Percentiles rank a stretch among this genome's conserved stretches.
phyloP scores from a whole-genome alignment of 2,797 vertebrate species.

The Spatula versicolor region DNA sequence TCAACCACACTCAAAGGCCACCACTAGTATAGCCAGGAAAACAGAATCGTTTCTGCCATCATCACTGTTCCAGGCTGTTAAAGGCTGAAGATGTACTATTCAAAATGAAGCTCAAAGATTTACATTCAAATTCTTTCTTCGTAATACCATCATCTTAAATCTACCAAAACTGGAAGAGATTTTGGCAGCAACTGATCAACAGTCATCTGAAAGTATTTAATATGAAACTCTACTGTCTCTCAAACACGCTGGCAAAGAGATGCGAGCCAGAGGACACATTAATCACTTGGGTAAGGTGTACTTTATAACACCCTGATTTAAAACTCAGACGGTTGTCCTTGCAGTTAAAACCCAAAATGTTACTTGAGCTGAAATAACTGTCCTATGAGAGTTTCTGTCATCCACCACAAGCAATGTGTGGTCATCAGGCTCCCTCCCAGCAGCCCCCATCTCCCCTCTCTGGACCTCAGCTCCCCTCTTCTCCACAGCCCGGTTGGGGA shows the following conservation, averaged over 20 bases:
- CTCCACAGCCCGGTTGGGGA: not conserved
- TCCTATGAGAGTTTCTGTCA: not conserved
- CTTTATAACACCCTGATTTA: conserved; percentile 10
- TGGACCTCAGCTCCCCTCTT: not conserved
- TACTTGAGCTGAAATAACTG: not conserved
- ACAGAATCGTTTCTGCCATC: not conserved
- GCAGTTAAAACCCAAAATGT: not conserved
- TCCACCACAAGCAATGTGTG: not conserved
- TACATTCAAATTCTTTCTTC: not conserved
- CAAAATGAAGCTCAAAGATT: not conserved
- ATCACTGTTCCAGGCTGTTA: not conserved
- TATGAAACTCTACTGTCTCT: not conserved
- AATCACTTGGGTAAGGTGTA: not conserved
- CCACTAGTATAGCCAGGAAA: fast-evolving
- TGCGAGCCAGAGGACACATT: not conserved
- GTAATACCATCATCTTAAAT: not conserved
- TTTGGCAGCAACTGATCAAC: not conserved
- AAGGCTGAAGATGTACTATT: not conserved
- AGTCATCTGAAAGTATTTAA: not conserved
- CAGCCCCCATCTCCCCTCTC: not conserved
- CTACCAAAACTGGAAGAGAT: not conserved
- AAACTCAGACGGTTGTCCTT: not conserved
- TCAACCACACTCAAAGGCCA: not conserved
- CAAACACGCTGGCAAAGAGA: not conserved
- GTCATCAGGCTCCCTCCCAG: not conserved